Conservation (phyloP, 2,888 invertebrate species). For the Polydesmus complanatus region DNA sequence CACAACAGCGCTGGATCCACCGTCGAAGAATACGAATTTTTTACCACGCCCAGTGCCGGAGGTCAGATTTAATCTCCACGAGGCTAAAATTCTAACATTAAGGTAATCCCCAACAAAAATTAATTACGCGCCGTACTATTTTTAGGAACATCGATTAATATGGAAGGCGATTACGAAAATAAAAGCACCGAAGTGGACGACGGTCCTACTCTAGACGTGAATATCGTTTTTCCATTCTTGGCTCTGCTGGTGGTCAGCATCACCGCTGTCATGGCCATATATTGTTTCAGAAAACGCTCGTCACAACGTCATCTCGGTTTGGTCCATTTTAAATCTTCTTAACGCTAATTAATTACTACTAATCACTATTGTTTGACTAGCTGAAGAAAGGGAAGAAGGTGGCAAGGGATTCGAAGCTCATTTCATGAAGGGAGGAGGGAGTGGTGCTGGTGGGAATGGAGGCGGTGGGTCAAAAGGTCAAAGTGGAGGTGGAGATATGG, state of each 20-base stretch:
- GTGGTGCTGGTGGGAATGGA: conserved; percentile 10
- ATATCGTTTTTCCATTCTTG: conserved; percentile 17
- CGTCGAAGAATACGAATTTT: conserved; percentile 16
- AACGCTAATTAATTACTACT: background rate
- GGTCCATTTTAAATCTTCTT: no score
- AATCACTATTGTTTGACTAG: background rate
- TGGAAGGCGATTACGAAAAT: conserved; percentile 1
- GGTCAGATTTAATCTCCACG: conserved; percentile 2
- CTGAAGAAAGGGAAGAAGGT: background rate
- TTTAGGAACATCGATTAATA: background rate
- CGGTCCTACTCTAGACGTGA: conserved; percentile 15
- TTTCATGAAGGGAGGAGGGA: conserved; percentile 6
- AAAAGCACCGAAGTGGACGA: background rate
- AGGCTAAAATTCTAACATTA: background rate
- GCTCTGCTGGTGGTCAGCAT: conserved; percentile 14
- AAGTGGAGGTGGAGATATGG: conserved; percentile 13
- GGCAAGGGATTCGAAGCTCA: conserved; percentile 17
- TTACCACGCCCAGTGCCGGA: conserved; percentile 11
- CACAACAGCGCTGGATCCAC: conserved; percentile 19
- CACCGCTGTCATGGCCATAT: conserved; percentile 12
- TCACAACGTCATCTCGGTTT: background rate
- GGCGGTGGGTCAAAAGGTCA: conserved; percentile 4
- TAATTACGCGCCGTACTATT: background rate
- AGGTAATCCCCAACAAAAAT: no score
- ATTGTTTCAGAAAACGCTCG: conserved; percentile 8